Conservation (phyloP, 1,140 invertebrate species). For the Mamestra configurata region DNA sequence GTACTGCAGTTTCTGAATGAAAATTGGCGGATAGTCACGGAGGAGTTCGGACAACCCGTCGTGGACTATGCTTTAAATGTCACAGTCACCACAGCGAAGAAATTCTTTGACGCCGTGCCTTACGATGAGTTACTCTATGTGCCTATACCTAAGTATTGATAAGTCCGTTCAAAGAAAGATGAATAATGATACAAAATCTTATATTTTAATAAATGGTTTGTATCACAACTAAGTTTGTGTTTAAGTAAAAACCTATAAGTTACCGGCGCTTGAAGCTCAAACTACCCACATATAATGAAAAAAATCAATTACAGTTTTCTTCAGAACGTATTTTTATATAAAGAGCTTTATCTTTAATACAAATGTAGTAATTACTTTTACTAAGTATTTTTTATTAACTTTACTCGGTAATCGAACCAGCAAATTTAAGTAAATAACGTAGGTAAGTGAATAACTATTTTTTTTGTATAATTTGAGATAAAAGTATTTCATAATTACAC, state of each 20-base stretch:
- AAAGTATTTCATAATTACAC: too few relatives aligned
- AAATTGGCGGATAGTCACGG: conserved; percentile 83
- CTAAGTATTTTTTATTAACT: too few relatives aligned
- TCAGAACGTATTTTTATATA: too few relatives aligned
- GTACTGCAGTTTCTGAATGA: conserved; percentile 83
- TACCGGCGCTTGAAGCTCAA: too few relatives aligned
- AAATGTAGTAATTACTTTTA: too few relatives aligned
- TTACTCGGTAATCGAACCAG: too few relatives aligned
- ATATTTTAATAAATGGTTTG: background rate
- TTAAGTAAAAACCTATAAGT: background rate
- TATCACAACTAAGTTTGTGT: background rate
- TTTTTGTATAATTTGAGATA: too few relatives aligned
- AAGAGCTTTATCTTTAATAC: too few relatives aligned
- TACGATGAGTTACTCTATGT: conserved; percentile 82
- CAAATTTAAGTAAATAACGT: too few relatives aligned
- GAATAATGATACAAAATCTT: background rate
- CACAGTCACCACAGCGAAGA: conserved; percentile 77
- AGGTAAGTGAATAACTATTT: too few relatives aligned
- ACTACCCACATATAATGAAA: too few relatives aligned
- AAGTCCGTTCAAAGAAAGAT: background rate
- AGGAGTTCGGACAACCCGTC: conserved; percentile 83
- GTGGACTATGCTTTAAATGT: conserved; percentile 84
- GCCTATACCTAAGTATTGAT: conserved; percentile 81
- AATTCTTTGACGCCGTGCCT: conserved; percentile 82
- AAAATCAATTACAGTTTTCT: too few relatives aligned